Percentiles rank a stretch among this genome's conserved stretches.
phyloP scores from a whole-genome alignment of 2,797 vertebrate species.

The Rhabdophis nuchalis region DNA sequence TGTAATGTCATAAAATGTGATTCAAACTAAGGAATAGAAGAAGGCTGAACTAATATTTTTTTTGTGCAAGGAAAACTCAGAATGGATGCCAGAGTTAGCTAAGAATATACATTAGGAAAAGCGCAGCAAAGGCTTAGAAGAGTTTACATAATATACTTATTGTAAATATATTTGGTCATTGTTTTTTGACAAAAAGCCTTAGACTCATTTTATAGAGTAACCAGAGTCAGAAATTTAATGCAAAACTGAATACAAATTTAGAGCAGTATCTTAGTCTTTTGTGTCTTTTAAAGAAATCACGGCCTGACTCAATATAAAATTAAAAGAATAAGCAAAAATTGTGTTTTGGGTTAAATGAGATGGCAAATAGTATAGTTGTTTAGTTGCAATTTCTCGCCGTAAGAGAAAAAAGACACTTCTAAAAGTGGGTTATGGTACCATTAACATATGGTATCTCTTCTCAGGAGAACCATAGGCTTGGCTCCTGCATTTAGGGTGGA shows the following conservation, averaged over 20 bases:
- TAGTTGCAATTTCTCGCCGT: not conserved
- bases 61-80: not conserved
- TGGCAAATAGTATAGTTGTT: not conserved
- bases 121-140: not conserved
- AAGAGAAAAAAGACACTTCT: not conserved
- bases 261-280: not conserved
- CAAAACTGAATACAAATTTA: not conserved
- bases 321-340: not conserved
- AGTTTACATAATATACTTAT: not conserved
- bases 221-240: not conserved
- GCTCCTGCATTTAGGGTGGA: fast-evolving
- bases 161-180: not conserved
- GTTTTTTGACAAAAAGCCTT: not conserved
- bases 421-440: not conserved
- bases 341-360: not conserved
- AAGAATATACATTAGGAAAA: not conserved
- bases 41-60: not conserved
- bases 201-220: not conserved
- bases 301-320: not conserved
- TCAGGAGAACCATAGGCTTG: not conserved
- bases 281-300: not conserved
- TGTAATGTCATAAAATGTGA: not conserved
- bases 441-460: not conserved
- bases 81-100: not conserved
- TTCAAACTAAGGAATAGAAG: not conserved